Conservation (phyloP, 2,113 vertebrate species). For the Austrofundulus limnaeus region DNA sequence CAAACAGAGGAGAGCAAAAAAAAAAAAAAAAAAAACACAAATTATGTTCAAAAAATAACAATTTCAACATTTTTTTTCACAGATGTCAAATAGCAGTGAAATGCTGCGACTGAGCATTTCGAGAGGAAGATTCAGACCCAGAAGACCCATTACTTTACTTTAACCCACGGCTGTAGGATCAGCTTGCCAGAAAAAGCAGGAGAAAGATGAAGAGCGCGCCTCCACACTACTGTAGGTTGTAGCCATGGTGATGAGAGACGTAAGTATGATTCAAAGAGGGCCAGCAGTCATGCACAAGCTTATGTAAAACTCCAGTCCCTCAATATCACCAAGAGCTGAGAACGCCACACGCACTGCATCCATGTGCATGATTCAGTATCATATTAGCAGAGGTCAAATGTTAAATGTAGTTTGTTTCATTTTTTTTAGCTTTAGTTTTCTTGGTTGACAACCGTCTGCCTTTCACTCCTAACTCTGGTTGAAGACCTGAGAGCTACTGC, state of each 20-base stretch:
- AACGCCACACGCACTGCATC: slow-evolving; percentile 19
- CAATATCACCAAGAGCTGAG: slow-evolving; percentile 30
- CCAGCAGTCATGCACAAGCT: slow-evolving; percentile 65
- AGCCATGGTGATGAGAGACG: slow-evolving; percentile 73
- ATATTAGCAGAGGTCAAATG: slow-evolving; percentile 51
- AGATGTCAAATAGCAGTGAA: slow-evolving; percentile 18
- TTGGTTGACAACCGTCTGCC: slow-evolving; percentile 11
- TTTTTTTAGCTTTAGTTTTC: slow-evolving; percentile 4
- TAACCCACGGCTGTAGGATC: slow-evolving; percentile 60
- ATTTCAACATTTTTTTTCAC: slow-evolving; percentile 13
- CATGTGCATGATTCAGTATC: slow-evolving; percentile 22
- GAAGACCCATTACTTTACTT: slow-evolving; percentile 54
- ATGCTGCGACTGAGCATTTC: slow-evolving; percentile 17
- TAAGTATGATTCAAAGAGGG: slow-evolving; percentile 71
- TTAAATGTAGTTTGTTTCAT: slow-evolving; percentile 32
- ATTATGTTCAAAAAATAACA: slow-evolving; percentile 3
- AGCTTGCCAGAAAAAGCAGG: slow-evolving; percentile 52
- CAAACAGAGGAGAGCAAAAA: slow-evolving; percentile 7
- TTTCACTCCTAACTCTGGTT: slow-evolving; percentile 30
- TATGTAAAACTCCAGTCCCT: slow-evolving; percentile 68
- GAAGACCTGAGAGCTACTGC: slow-evolving; percentile 57
- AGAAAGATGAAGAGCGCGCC: slow-evolving; percentile 57
- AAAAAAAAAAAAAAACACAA: too few relatives aligned
- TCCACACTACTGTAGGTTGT: slow-evolving; percentile 73
- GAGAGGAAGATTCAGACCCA: slow-evolving; percentile 38